These are phyloP conservation scores for Scrobipalpa atriplicella DNA, from an alignment of 2,888 invertebrate genomes.

Conservation along the genomic window DNA sequence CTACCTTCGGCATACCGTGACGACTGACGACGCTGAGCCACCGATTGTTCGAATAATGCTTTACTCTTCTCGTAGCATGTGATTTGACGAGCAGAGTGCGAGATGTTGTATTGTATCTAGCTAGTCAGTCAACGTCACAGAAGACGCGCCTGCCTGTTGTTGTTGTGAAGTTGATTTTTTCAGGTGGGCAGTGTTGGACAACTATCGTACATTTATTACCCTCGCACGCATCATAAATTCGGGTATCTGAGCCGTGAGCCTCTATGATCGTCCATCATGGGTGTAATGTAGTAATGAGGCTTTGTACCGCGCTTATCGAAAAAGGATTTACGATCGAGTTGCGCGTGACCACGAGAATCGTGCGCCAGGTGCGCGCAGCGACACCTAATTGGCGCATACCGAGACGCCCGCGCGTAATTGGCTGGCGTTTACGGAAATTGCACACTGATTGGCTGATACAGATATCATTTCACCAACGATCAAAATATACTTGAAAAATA, in stretches of 20 bases:
- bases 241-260: slow-evolving; percentile 14
- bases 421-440: slow-evolving; percentile 73
- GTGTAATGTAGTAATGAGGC: slow-evolving; percentile 20
- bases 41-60: no score
- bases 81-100: no score
- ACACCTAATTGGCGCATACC: slow-evolving; percentile 75
- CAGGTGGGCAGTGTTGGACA: no score
- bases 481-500: neutral
- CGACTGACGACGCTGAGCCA: no score
- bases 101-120: no score
- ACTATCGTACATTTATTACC: neutral
- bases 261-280: slow-evolving; percentile 17
- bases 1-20: no score
- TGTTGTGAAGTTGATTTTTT: no score
- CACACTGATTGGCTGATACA: slow-evolving; percentile 65
- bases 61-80: no score
- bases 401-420: slow-evolving; percentile 75
- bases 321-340: slow-evolving; percentile 64
- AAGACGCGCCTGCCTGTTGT: no score
- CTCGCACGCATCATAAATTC: neutral
- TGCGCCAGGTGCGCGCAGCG: slow-evolving; percentile 70
- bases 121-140: no score
- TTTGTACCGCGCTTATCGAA: slow-evolving; percentile 34
- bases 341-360: slow-evolving; percentile 70
- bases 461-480: slow-evolving; percentile 49